These are phyloP conservation scores for Percopsis omiscomaycus DNA, from an alignment of 2,797 vertebrate genomes.

Conservation along the genomic window DNA sequence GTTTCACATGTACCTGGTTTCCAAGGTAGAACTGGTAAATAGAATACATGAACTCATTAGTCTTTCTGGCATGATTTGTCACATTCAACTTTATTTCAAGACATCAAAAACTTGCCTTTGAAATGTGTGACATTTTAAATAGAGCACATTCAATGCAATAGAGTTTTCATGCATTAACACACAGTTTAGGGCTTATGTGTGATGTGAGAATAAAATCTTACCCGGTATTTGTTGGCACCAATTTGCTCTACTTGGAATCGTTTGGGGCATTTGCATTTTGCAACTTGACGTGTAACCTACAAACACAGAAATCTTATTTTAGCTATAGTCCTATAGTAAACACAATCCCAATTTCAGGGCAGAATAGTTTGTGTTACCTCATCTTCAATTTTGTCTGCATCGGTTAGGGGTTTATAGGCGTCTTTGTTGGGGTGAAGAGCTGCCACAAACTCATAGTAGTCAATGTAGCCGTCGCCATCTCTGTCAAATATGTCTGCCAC, in stretches of 20 bases:
- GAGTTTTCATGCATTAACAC: constrained; percentile 1
- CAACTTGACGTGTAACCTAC: constrained; percentile 97
- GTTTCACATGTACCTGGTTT: constrained; percentile 97
- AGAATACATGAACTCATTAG: constrained; percentile 83
- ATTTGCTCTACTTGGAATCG: constrained; percentile 99
- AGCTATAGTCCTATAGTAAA: neutral
- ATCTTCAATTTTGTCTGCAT: constrained; percentile 99
- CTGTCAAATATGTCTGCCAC: constrained; percentile 98
- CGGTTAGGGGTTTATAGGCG: constrained; percentile 95
- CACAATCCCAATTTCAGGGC: neutral
- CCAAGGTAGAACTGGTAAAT: constrained; percentile 99
- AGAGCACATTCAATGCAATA: constrained; percentile 1
- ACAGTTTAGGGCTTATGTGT: neutral
- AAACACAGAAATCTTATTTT: constrained; percentile 17
- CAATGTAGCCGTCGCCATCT: constrained; percentile 98
- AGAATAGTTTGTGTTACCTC: constrained; percentile 78
- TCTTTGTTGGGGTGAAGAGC: constrained; percentile 99
- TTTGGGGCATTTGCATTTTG: constrained; percentile 99
- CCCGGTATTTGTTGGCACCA: constrained; percentile 98
- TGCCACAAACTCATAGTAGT: constrained; percentile 99
- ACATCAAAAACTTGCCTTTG: constrained; percentile 28
- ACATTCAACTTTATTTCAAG: constrained; percentile 4
- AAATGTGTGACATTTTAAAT: neutral
- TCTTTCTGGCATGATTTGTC: constrained; percentile 34
- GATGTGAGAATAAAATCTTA: constrained; percentile 67